Evolutionary conservation across 2,113 vertebrate genomes (phyloP).

Genomic region (Pituophis catenifer): DNA sequence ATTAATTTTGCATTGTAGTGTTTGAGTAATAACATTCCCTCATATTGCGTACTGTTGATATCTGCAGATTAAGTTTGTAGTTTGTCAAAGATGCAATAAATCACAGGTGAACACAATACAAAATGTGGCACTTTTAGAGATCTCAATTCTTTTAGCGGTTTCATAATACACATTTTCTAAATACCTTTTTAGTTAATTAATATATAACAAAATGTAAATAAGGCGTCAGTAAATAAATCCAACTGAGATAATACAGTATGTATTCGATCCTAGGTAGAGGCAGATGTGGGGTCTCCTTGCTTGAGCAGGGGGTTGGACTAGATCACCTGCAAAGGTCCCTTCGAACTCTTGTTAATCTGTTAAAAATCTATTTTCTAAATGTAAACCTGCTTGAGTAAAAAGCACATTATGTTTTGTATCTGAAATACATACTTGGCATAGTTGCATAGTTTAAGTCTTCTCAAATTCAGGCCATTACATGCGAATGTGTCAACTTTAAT

Average conservation of each 20-base stretch:
- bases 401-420: slow-evolving; percentile 59
- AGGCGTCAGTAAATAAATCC: slow-evolving; percentile 9
- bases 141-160: slow-evolving; percentile 12
- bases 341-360: neutral
- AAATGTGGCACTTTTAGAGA: slow-evolving; percentile 27
- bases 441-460: slow-evolving; percentile 71
- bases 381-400: slow-evolving; percentile 61
- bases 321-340: too few relatives aligned
- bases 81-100: slow-evolving; percentile 59
- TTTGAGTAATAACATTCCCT: slow-evolving; percentile 68
- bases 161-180: neutral
- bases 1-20: slow-evolving; percentile 66
- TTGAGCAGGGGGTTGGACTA: neutral
- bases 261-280: too few relatives aligned
- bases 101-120: slow-evolving; percentile 27
- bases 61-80: slow-evolving; percentile 48
- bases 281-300: slow-evolving; percentile 11
- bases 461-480: slow-evolving; percentile 56
- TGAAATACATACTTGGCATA: slow-evolving; percentile 61
- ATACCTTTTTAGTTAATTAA: slow-evolving; percentile 10
- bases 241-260: slow-evolving; percentile 42
- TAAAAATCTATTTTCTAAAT: slow-evolving; percentile 57
- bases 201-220: slow-evolving; percentile 5
- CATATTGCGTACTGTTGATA: slow-evolving; percentile 71
- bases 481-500: neutral